phyloP scores from a whole-genome alignment of 1,140 invertebrate genomes.

The Drosophila prosaltans region DNA sequence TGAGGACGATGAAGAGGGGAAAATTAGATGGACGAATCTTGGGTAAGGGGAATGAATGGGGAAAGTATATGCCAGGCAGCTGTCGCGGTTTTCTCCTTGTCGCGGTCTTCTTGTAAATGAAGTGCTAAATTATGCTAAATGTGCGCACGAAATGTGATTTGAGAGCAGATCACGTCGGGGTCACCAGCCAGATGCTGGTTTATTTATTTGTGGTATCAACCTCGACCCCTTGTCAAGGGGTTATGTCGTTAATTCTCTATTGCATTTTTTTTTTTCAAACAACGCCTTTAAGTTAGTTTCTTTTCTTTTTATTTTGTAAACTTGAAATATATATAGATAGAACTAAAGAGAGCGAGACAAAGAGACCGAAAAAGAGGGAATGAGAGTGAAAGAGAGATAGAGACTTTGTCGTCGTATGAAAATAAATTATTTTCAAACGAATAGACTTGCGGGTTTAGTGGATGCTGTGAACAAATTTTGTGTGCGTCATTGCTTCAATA shows the following conservation, averaged over 20 bases:
- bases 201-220: slow-evolving; percentile 11
- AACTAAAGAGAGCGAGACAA: slow-evolving; percentile 13
- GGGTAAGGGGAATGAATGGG: neutral
- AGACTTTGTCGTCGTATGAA: slow-evolving; percentile 43
- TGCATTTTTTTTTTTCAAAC: slow-evolving; percentile 23
- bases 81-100: slow-evolving; percentile 52
- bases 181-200: slow-evolving; percentile 10
- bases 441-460: slow-evolving; percentile 37
- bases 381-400: neutral
- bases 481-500: slow-evolving; percentile 75
- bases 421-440: slow-evolving; percentile 72
- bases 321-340: neutral
- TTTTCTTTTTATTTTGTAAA: neutral
- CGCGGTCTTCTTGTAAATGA: slow-evolving; percentile 51
- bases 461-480: slow-evolving; percentile 42
- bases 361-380: neutral
- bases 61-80: slow-evolving; percentile 54
- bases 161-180: slow-evolving; percentile 36
- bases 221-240: slow-evolving; percentile 14
- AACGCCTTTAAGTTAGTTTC: slow-evolving; percentile 17
- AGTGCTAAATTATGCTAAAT: slow-evolving; percentile 80
- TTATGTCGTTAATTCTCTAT: slow-evolving; percentile 28
- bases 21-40: too few relatives aligned
- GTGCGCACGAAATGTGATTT: slow-evolving; percentile 69
- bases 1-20: too few relatives aligned